Conservation (phyloP, 35 echinoderm and acorn worm species). For the Apostichopus parvimensis region DNA sequence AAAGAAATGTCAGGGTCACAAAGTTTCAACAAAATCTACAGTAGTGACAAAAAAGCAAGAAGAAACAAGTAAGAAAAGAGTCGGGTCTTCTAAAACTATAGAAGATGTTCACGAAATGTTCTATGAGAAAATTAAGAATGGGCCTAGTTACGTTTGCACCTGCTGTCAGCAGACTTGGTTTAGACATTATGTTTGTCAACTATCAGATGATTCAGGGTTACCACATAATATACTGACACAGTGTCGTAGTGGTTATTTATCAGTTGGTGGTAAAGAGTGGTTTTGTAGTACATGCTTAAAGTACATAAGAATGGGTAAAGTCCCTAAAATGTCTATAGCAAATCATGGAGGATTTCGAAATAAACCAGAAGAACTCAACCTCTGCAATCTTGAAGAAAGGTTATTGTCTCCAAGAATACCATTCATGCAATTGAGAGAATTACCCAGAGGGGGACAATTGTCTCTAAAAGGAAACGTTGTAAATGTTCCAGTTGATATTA, state of each 20-base stretch:
- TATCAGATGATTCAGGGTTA: too few species aligned
- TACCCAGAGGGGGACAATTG: background rate
- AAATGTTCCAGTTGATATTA: constrained; percentile 6
- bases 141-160: constrained; percentile 22
- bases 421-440: constrained; percentile 24
- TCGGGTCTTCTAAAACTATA: background rate
- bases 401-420: background rate
- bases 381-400: background rate
- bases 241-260: too few species aligned
- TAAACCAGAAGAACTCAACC: background rate
- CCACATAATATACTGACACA: too few species aligned
- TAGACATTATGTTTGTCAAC: too few species aligned
- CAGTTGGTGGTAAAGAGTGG: background rate
- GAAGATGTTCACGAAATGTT: background rate
- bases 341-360: background rate
- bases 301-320: background rate
- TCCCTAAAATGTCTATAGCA: background rate
- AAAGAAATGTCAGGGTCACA: background rate
- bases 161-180: too few species aligned
- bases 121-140: constrained; percentile 2
- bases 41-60: too few species aligned
- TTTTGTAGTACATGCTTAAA: background rate
- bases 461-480: constrained; percentile 32
- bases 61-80: background rate
- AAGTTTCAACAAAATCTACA: background rate